Percentiles rank a stretch among this genome's conserved stretches.
These are phyloP conservation scores for Tapirus indicus DNA, from an alignment of 2,797 vertebrate species.

Conservation along the genomic window DNA sequence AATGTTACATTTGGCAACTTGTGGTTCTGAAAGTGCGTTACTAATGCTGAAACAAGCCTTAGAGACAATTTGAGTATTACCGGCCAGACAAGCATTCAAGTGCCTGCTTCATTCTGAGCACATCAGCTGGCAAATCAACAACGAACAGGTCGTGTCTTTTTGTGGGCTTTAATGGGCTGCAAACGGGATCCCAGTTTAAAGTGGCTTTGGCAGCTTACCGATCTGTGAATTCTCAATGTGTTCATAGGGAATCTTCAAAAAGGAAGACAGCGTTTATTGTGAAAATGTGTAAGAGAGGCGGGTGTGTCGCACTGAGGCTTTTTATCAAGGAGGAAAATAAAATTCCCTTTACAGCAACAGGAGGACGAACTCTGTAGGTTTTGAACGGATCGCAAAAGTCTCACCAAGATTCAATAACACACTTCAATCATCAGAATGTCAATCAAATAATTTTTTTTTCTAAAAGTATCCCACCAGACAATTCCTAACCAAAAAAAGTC, in stretches of 20 bases:
- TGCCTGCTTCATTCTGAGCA: constrained; percentile 16
- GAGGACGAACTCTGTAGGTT: background rate
- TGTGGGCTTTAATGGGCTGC: constrained; percentile 53
- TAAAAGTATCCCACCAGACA: background rate
- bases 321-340: constrained; percentile 30
- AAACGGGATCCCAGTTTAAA: constrained; percentile 65
- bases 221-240: constrained; percentile 7
- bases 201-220: constrained; percentile 12
- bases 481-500: background rate
- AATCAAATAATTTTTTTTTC: background rate
- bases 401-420: background rate
- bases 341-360: background rate
- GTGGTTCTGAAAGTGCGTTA: constrained; percentile 30
- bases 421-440: background rate
- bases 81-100: constrained; percentile 60
- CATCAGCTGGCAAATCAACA: constrained; percentile 22
- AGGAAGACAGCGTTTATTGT: background rate
- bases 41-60: background rate
- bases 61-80: constrained; percentile 39
- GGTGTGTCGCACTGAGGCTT: background rate
- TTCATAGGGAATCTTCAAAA: background rate
- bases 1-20: constrained; percentile 41
- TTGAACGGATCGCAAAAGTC: background rate
- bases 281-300: constrained; percentile 22
- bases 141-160: background rate